These are phyloP conservation scores for Rutilus rutilus DNA, from an alignment of 2,113 vertebrate genomes.

Conservation along the genomic window DNA sequence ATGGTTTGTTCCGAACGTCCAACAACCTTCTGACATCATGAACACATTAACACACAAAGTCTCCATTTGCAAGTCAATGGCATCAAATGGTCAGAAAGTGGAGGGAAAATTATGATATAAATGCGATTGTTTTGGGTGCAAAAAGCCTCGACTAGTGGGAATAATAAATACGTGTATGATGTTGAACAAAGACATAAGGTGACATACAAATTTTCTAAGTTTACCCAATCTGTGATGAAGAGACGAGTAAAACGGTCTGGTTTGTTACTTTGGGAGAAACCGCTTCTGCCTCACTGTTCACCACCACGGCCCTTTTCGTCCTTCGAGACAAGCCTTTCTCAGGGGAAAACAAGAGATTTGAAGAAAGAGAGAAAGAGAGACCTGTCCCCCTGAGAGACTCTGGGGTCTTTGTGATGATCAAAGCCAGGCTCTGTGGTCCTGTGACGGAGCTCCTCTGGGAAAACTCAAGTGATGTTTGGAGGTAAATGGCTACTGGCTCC, in stretches of 20 bases:
- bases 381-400: conserved; percentile 36
- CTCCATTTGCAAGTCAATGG: not conserved
- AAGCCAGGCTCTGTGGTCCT: conserved; percentile 35
- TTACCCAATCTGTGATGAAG: conserved; percentile 4
- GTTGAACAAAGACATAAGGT: not conserved
- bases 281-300: not conserved
- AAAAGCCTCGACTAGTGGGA: not conserved
- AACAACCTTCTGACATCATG: not conserved
- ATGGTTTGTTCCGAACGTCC: no score
- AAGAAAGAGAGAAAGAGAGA: conserved; percentile 18
- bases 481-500: conserved; percentile 48
- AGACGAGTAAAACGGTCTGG: not conserved
- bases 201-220: not conserved
- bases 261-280: conserved; percentile 16
- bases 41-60: not conserved
- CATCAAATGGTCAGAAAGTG: not conserved
- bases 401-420: conserved; percentile 52
- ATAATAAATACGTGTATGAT: not conserved
- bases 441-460: conserved; percentile 37
- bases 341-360: conserved; percentile 21
- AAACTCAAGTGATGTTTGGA: conserved; percentile 25
- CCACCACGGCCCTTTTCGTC: conserved; percentile 12
- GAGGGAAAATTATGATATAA: not conserved
- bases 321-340: not conserved
- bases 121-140: not conserved